Percentiles rank a stretch among this genome's conserved stretches.
These are phyloP conservation scores for Hormaphis cornu DNA, from an alignment of 1,140 invertebrate genomes.

Conservation along the genomic window DNA sequence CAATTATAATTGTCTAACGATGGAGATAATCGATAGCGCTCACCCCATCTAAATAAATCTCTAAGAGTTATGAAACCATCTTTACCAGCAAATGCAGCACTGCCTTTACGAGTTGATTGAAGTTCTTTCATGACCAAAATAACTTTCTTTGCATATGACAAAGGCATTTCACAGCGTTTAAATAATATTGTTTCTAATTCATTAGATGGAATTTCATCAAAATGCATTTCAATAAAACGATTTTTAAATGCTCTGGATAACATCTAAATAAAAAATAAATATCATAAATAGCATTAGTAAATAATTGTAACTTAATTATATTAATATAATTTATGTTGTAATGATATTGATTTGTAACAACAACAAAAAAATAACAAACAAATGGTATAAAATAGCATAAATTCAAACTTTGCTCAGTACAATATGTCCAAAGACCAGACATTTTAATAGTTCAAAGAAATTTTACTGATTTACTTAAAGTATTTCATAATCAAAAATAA, in stretches of 20 bases:
- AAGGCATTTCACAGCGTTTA: slow-evolving; percentile 75
- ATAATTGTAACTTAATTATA: neutral
- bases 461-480: too few relatives aligned
- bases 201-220: slow-evolving; percentile 81
- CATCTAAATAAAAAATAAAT: slow-evolving; percentile 43
- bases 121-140: slow-evolving; percentile 87
- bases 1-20: slow-evolving; percentile 75
- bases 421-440: too few relatives aligned
- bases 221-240: slow-evolving; percentile 94
- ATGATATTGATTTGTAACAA: neutral
- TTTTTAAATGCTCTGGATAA: slow-evolving; percentile 94
- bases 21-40: slow-evolving; percentile 72
- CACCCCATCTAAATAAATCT: slow-evolving; percentile 96
- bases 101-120: slow-evolving; percentile 65
- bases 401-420: too few relatives aligned
- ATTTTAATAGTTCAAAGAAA: slow-evolving; percentile 16
- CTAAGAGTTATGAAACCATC: slow-evolving; percentile 89
- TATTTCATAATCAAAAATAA: too few relatives aligned
- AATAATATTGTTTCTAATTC: slow-evolving; percentile 88
- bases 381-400: too few relatives aligned
- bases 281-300: too few relatives aligned
- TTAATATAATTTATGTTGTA: slow-evolving; percentile 1
- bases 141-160: slow-evolving; percentile 81
- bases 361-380: neutral
- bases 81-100: slow-evolving; percentile 86